Percentiles rank a stretch among this genome's conserved stretches.
phyloP scores from a whole-genome alignment of 2,113 vertebrate genomes.

The Peromyscus leucopus region DNA sequence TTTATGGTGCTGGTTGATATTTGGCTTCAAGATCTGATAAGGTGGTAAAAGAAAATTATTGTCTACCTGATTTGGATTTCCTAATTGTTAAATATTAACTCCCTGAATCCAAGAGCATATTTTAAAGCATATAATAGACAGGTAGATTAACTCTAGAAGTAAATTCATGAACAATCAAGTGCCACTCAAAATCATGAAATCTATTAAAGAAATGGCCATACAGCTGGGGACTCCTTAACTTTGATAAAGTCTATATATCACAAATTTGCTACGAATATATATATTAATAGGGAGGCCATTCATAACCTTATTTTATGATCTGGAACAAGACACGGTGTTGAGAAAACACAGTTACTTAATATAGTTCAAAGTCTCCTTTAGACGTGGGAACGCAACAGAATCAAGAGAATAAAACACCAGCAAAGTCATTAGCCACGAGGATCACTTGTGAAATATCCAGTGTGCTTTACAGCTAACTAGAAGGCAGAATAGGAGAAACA shows the following conservation, averaged over 20 bases:
- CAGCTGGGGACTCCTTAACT: background rate
- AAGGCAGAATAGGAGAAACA: background rate
- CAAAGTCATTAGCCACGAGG: background rate
- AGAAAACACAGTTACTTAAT: background rate
- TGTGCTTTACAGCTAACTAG: background rate
- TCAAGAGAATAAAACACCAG: background rate
- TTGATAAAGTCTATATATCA: background rate
- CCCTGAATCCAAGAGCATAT: background rate
- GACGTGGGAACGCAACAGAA: background rate
- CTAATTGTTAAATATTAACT: conserved; percentile 55
- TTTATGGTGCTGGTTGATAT: background rate
- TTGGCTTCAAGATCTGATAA: background rate
- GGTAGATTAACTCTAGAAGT: conserved; percentile 26
- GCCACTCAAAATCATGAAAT: background rate
- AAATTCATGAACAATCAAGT: background rate
- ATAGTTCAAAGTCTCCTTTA: background rate
- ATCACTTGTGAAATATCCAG: background rate
- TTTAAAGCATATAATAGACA: background rate
- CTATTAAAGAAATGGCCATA: background rate
- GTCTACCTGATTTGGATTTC: conserved; percentile 13
- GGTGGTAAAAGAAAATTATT: conserved; percentile 8
- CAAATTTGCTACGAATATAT: background rate
- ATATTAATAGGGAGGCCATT: background rate
- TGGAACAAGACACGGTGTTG: background rate
- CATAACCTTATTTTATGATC: background rate